Percentiles rank a stretch among this genome's conserved stretches.
Evolutionary conservation across 2,888 invertebrate species (phyloP).

Genomic region (Blastobasis lacticolella): DNA sequence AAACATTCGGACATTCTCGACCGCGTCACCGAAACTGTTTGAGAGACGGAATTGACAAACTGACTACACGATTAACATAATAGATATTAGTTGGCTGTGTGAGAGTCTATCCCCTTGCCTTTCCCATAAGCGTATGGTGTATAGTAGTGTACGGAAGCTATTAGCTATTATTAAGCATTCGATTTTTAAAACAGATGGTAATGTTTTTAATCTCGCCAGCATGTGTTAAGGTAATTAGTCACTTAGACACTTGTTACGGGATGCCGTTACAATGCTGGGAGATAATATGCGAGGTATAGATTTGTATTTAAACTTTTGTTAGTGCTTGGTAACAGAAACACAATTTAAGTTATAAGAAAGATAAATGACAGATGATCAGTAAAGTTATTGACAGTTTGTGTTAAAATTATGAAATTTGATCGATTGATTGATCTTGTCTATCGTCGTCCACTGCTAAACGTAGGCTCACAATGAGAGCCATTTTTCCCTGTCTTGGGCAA

Average conservation of each 20-base stretch:
- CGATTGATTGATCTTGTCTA: too few species aligned
- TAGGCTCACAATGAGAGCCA: background rate
- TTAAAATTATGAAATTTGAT: too few species aligned
- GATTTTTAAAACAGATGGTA: slow-evolving; percentile 18
- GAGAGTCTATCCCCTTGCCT: slow-evolving; percentile 27
- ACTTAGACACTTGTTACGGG: background rate
- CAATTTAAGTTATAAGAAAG: too few species aligned
- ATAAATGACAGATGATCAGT: too few species aligned
- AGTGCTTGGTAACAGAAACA: too few species aligned
- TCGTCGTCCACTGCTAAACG: too few species aligned
- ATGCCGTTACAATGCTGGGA: too few species aligned
- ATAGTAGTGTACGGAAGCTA: slow-evolving; percentile 35
- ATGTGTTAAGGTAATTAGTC: slow-evolving; percentile 12
- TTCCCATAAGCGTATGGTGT: slow-evolving; percentile 29
- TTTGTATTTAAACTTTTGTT: too few species aligned
- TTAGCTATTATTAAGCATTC: slow-evolving; percentile 23
- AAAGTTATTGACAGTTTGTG: too few species aligned
- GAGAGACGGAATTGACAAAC: slow-evolving; percentile 28
- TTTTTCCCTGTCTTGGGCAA: too few species aligned
- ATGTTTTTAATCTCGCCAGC: slow-evolving; percentile 12
- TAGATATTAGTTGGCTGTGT: slow-evolving; percentile 22
- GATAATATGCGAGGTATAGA: too few species aligned
- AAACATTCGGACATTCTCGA: slow-evolving; percentile 18
- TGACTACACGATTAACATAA: slow-evolving; percentile 30
- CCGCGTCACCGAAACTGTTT: slow-evolving; percentile 23